Conservation (phyloP, 2,797 vertebrate genomes). For the Spinibarbus caldwelli region DNA sequence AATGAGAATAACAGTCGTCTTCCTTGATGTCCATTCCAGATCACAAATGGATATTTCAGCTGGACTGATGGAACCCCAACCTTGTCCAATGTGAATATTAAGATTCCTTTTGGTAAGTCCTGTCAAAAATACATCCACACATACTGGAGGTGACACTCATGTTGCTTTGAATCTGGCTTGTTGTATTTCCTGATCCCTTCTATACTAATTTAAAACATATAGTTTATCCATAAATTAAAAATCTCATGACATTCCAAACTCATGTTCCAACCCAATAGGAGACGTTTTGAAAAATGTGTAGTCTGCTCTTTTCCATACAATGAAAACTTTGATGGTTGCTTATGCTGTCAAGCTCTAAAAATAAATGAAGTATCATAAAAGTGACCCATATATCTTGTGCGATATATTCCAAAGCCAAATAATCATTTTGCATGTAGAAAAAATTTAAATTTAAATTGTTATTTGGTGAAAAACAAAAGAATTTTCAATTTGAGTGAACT, state of each 20-base stretch:
- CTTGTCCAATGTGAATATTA: constrained; percentile 90
- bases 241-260: not conserved
- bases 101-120: constrained; percentile 88
- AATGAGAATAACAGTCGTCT: not conserved
- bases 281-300: not conserved
- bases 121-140: not conserved
- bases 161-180: constrained; percentile 3
- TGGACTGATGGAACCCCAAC: constrained; percentile 93
- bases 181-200: not conserved
- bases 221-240: not conserved
- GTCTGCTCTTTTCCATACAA: not conserved
- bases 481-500: no score
- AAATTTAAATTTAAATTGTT: not conserved
- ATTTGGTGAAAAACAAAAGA: no score
- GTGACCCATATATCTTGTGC: not conserved
- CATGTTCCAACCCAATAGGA: not conserved
- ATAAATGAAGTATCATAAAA: not conserved
- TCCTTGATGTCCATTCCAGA: constrained; percentile 71
- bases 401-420: not conserved
- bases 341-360: not conserved
- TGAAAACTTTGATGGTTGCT: not conserved
- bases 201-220: not conserved
- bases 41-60: constrained; percentile 93
- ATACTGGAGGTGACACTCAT: not conserved
- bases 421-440: not conserved